Conservation (phyloP, 2,113 vertebrate genomes). For the Stigmatopora argus region DNA sequence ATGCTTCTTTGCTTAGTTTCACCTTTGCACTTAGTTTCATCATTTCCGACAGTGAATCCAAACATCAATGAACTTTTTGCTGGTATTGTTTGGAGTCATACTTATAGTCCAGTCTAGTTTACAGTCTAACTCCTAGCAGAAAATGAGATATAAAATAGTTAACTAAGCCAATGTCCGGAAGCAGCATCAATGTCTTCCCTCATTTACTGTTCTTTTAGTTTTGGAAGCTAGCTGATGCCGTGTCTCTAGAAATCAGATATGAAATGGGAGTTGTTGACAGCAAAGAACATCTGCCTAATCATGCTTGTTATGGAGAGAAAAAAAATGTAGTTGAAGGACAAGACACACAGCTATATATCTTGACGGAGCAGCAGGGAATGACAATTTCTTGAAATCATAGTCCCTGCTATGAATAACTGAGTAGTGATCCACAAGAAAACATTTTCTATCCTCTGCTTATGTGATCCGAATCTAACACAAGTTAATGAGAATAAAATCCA, state of each 20-base stretch:
- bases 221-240: constrained; percentile 34
- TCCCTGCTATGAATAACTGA: neutral
- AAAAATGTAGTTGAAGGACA: constrained; percentile 33
- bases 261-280: constrained; percentile 44
- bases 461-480: neutral
- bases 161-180: neutral
- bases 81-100: neutral
- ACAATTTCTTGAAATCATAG: neutral
- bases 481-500: neutral
- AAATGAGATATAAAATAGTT: neutral
- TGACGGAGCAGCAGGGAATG: neutral
- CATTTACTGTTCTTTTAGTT: constrained; percentile 9
- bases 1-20: neutral
- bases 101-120: neutral
- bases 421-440: neutral
- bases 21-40: neutral
- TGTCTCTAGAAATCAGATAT: constrained; percentile 45
- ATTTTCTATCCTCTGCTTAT: neutral
- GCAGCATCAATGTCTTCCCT: constrained; percentile 1
- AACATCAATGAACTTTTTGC: neutral
- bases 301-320: constrained; percentile 51
- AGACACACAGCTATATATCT: constrained; percentile 34
- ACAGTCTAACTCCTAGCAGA: neutral
- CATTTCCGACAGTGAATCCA: neutral
- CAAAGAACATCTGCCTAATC: constrained; percentile 56